Evolutionary conservation across 1,140 invertebrate species (phyloP).

Genomic region (Samia ricini): DNA sequence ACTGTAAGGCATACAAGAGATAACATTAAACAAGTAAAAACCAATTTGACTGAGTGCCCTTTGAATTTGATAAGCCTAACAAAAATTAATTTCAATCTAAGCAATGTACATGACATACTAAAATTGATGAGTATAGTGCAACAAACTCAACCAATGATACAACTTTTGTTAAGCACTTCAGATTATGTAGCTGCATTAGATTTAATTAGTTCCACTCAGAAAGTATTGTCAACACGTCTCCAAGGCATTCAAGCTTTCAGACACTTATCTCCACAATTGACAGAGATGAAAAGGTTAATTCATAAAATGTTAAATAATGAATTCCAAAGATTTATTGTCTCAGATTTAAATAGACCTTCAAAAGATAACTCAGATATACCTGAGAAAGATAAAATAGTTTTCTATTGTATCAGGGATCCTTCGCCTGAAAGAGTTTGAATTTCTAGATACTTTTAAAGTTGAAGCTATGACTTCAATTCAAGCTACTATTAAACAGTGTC

Average conservation of each 20-base stretch:
- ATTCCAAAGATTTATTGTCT: slow-evolving; percentile 94
- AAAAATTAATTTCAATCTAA: slow-evolving; percentile 81
- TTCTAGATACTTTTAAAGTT: slow-evolving; percentile 92
- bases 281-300: slow-evolving; percentile 97
- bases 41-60: slow-evolving; percentile 88
- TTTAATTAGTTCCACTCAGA: slow-evolving; percentile 97
- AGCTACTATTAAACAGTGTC: slow-evolving; percentile 92
- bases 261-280: slow-evolving; percentile 96
- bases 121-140: slow-evolving; percentile 97
- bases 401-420: slow-evolving; percentile 94
- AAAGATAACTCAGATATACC: slow-evolving; percentile 80
- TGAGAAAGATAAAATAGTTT: slow-evolving; percentile 91
- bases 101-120: slow-evolving; percentile 85
- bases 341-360: slow-evolving; percentile 93
- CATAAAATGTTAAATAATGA: slow-evolving; percentile 98
- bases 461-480: slow-evolving; percentile 94
- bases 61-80: slow-evolving; percentile 86
- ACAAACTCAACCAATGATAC: slow-evolving; percentile 98
- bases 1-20: slow-evolving; percentile 87
- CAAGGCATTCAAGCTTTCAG: slow-evolving; percentile 95
- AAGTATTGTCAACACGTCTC: slow-evolving; percentile 93
- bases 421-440: slow-evolving; percentile 90
- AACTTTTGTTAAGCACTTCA: slow-evolving; percentile 94
- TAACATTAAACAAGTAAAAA: slow-evolving; percentile 86
- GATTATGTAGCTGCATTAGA: slow-evolving; percentile 99